A percentile compares a stretch with the other conserved stretches of the same genome.
phyloP scores from a whole-genome alignment of 1,140 invertebrate genomes.

The Penaeus indicus region DNA sequence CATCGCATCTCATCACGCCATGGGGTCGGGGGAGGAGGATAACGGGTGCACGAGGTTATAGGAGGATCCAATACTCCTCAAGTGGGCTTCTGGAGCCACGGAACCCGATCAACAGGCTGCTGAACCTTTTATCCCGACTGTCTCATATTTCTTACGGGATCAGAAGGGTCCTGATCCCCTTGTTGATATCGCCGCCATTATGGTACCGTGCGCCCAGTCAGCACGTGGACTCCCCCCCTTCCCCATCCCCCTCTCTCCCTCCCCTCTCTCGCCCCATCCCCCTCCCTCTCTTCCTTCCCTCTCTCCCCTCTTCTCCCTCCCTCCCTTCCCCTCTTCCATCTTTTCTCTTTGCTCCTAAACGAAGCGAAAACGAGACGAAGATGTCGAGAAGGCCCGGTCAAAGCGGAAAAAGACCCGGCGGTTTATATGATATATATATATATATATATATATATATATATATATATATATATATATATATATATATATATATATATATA shows the following conservation, averaged over 20 bases:
- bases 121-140: slow-evolving; percentile 51
- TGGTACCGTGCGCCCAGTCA: not conserved
- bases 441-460: too few relatives aligned
- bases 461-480: too few relatives aligned
- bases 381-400: too few relatives aligned
- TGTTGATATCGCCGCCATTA: slow-evolving; percentile 41
- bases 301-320: not conserved
- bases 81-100: slow-evolving; percentile 41
- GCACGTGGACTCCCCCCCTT: not conserved
- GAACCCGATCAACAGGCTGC: slow-evolving; percentile 50
- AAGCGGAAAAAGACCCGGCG: too few relatives aligned
- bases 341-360: not conserved
- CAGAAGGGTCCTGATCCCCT: slow-evolving; percentile 45
- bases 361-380: not conserved
- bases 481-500: too few relatives aligned
- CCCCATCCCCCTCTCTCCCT: not conserved
- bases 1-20: slow-evolving; percentile 41
- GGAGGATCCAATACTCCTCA: slow-evolving; percentile 49
- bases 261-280: not conserved
- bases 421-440: too few relatives aligned
- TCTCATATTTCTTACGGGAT: slow-evolving; percentile 52
- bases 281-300: not conserved
- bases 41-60: not conserved
- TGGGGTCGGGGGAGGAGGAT: too few relatives aligned
- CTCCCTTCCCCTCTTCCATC: not conserved